Evolutionary conservation across 2,888 invertebrate species (phyloP), one percentile per base, ranked within the genome.

Genomic region (Eupithecia centaureata): DNA sequence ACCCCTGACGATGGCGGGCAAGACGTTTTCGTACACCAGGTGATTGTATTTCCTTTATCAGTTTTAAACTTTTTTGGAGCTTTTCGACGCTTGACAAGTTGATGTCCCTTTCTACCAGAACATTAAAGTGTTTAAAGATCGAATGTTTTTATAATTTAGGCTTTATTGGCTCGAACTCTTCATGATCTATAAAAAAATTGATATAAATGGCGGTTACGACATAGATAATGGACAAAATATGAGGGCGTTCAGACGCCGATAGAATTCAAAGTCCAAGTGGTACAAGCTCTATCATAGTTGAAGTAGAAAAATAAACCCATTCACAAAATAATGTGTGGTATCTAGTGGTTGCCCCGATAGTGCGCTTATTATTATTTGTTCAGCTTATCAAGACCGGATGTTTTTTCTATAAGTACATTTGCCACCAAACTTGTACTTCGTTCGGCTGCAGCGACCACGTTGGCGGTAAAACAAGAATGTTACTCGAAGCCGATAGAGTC

Each of bases 21-120:
- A 88, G 98, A 98, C 87, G 97, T 98, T 72, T 98, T 98, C 87
- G 98, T 98, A 69, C 98, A 98, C 93, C 98, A 98, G 96, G 98
- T 98, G 94, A 90, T 76, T 76, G 66, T 76, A 73, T 75, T 80
- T 70, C 64, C 54, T 52, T 63, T 68, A 38, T 38, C 59, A 70
- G 28, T 22, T 30, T 30, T 0, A 63, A 51, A 47, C 22, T 65
- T 61, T 67, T 62, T 67, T 67, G 25, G 30, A 62, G 58, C 38
- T 58, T 22, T 57, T 56, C 30, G 32, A 57, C 25, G 42, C 30
- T 30, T 30, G 22, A 63, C 18, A 56, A 22, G 51, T 51, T 52
- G 12, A 13, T 52, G 52, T 52, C 27, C 27, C 5, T 27, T 51
- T 51, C 25, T 22, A 25, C 13, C 10, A 22, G 3, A n/a, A 51